phyloP scores from a whole-genome alignment of 2,888 invertebrate species.

The Lasioglossum villosulum region DNA sequence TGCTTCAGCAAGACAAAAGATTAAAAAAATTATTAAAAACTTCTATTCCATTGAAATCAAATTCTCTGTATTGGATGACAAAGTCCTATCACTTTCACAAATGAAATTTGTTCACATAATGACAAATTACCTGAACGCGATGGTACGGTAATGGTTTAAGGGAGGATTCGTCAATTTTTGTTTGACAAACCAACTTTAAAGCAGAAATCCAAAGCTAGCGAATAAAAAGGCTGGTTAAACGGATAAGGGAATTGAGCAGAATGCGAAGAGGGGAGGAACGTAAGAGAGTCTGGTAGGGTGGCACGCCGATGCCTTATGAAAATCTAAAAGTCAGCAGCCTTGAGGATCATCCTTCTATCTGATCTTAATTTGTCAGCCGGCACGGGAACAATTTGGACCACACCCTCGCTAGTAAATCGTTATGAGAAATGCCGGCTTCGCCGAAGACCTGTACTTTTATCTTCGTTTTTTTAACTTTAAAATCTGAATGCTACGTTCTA shows the following conservation, averaged over 20 bases:
- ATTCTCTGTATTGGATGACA: no score
- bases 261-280: conserved; percentile 46
- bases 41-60: no score
- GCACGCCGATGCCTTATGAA: conserved; percentile 74
- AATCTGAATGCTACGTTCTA: neutral
- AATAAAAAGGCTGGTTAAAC: conserved; percentile 56
- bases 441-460: conserved; percentile 1
- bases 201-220: neutral
- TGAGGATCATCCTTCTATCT: conserved; percentile 82
- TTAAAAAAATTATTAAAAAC: no score
- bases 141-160: neutral
- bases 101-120: neutral
- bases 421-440: conserved; percentile 58
- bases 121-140: neutral
- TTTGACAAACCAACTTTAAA: neutral
- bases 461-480: neutral
- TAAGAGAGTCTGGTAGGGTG: conserved; percentile 51
- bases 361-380: conserved; percentile 83
- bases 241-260: conserved; percentile 79
- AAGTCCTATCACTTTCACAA: no score
- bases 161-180: neutral
- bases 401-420: conserved; percentile 68
- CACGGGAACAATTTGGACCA: conserved; percentile 71
- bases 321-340: conserved; percentile 82
- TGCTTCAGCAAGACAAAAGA: no score